Evolutionary conservation across 2,797 vertebrate species (phyloP).

Genomic region (Rhinatrema bivittatum): DNA sequence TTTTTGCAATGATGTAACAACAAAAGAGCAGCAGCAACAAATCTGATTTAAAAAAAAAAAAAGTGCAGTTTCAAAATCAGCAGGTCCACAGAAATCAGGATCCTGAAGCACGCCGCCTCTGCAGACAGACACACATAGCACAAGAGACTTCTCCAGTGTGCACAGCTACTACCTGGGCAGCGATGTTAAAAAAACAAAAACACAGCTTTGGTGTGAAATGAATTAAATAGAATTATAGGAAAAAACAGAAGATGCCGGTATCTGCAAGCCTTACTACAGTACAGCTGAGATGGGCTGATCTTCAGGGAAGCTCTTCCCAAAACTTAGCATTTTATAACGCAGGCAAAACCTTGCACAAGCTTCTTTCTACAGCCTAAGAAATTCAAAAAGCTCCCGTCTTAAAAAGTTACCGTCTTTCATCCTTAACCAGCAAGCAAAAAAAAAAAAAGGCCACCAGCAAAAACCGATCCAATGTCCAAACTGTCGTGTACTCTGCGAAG

Average conservation of each 20-base stretch:
- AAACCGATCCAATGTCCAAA: constrained; percentile 27
- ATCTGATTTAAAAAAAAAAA: too few relatives aligned
- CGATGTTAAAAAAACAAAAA: constrained; percentile 29
- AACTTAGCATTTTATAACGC: constrained; percentile 38
- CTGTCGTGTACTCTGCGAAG: constrained; percentile 36
- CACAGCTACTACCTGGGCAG: constrained; percentile 33
- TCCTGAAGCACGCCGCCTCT: too few relatives aligned
- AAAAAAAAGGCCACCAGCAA: constrained; percentile 22
- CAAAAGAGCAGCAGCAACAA: constrained; percentile 42
- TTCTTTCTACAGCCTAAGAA: constrained; percentile 43
- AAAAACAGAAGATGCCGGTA: constrained; percentile 32
- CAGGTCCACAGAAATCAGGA: too few relatives aligned
- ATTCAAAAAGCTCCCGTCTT: constrained; percentile 37
- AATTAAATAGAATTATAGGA: constrained; percentile 34
- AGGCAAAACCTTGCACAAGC: constrained; percentile 34
- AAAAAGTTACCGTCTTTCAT: constrained; percentile 58
- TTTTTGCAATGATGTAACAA: constrained; percentile 38
- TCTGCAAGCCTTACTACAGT: constrained; percentile 35
- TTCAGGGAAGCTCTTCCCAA: constrained; percentile 34
- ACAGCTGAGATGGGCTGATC: constrained; percentile 23
- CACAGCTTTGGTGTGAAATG: constrained; percentile 32
- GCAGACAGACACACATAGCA: constrained; percentile 34
- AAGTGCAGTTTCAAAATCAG: too few relatives aligned
- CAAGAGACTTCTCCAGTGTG: too few relatives aligned
- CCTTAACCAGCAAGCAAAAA: constrained; percentile 33